Base-by-base conservation (phyloP, 2,113 vertebrate species). In the Pseudonaja textilis region DNA sequence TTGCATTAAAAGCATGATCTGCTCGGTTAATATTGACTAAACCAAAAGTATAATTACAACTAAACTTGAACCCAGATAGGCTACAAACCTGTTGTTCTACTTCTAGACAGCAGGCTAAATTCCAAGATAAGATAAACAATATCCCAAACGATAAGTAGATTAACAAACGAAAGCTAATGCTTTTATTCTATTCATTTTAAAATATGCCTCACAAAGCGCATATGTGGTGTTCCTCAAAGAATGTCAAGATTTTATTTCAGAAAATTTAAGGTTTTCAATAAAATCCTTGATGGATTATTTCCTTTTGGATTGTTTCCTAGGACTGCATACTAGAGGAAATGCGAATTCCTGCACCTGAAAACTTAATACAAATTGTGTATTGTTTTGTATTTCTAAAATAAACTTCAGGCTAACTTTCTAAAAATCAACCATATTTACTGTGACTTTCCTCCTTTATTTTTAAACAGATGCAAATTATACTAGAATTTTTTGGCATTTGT, bases 51-150 rank as follows among this genome's bases (percentile, higher is more conserved):
- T 91, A 50, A 88, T 89, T 93, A 90, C 39, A 64, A 45, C 56
- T 52, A 93, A 91, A 91, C 54, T 22, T 90, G 45, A 61, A 59
- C 93, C 94, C 94, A 94, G 85, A 42, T 6, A 93, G 93, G 85
- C 54, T 92, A 39, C 94, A 95, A 91, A 34, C 74, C 87, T 52
- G 92, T 90, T 95, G 87, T 74, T 69, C 88, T 92, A 54, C 87
- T 93, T 90, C 91, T 55, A 5, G 0, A 89, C 45, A 91, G 23
- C 39, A 92, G 90, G 57, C 11, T 86, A 22, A 86, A 88, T 87
- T 91, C 22, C 10, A 55, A 42, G 29, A 54, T 23, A 87, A 92
- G 16, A 74, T 55, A 56, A 85, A 90, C 14, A 45, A 81, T 26
- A 87, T 39, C 61, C 42, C 88, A 52, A 90, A 93, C 29, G 29